Evolutionary conservation across 2,888 invertebrate genomes (phyloP).

Genomic region (Panopea generosa): DNA sequence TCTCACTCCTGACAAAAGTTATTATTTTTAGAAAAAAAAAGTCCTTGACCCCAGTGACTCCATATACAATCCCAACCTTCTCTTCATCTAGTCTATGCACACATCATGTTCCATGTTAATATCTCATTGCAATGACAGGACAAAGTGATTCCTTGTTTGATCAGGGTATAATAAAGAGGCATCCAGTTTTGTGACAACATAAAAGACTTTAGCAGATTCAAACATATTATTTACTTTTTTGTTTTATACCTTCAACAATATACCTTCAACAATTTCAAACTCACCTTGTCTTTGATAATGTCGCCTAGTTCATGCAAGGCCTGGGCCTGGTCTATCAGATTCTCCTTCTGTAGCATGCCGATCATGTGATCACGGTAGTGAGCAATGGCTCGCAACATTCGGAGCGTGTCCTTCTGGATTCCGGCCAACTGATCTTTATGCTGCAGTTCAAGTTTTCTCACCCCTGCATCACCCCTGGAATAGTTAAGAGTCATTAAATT

Average conservation of each 20-base stretch:
- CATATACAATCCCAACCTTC: neutral
- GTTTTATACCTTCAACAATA: no score
- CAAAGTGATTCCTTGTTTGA: no score
- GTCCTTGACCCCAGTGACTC: slow-evolving; percentile 3
- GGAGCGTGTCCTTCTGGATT: slow-evolving; percentile 65
- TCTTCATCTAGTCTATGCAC: neutral
- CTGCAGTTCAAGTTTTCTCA: slow-evolving; percentile 52
- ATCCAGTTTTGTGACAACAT: no score
- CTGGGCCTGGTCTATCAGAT: slow-evolving; percentile 57
- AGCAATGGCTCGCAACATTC: slow-evolving; percentile 67
- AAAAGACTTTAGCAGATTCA: no score
- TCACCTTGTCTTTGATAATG: slow-evolving; percentile 66
- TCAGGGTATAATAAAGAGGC: no score
- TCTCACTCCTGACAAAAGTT: no score
- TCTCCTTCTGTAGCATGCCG: slow-evolving; percentile 62
- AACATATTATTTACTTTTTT: no score
- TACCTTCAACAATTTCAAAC: no score
- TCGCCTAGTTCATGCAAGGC: slow-evolving; percentile 62
- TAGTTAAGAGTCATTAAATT: neutral
- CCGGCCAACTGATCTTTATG: slow-evolving; percentile 64
- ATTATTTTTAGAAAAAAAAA: no score
- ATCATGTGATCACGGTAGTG: slow-evolving; percentile 68
- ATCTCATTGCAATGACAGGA: no score
- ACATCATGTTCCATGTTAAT: no score
- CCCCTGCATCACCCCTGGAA: slow-evolving; percentile 60